Conservation (phyloP, 2,113 vertebrate species). For the Mixornis gularis region DNA sequence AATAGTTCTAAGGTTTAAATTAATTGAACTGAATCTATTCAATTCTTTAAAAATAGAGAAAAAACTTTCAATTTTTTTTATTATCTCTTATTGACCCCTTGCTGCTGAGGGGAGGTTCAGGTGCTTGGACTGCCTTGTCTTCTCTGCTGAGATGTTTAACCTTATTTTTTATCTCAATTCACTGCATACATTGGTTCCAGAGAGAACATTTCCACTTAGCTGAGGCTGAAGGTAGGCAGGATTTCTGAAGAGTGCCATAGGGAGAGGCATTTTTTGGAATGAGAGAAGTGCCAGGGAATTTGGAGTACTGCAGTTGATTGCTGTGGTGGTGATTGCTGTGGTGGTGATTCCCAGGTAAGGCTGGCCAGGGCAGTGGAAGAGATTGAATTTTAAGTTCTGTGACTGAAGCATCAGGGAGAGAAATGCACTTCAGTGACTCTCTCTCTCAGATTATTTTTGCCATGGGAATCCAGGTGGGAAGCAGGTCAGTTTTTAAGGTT, state of each 20-base stretch:
- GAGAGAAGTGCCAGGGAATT: not conserved
- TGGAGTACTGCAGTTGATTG: not conserved
- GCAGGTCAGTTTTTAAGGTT: not conserved
- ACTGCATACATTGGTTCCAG: not conserved
- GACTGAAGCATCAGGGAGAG: not conserved
- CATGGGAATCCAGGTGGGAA: not conserved
- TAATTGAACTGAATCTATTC: not conserved
- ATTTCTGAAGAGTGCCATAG: not conserved
- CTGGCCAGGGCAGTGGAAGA: not conserved
- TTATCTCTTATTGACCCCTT: not conserved
- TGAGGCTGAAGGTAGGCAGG: not conserved
- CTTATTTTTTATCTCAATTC: not conserved
- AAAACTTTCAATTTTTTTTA: not conserved
- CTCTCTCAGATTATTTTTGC: not conserved
- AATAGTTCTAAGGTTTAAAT: slow-evolving; percentile 10
- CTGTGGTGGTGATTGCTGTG: not conserved
- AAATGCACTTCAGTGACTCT: not conserved
- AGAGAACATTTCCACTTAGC: not conserved
- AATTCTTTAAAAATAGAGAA: not conserved
- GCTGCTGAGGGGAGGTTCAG: not conserved
- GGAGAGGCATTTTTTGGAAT: not conserved
- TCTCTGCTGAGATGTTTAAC: not conserved
- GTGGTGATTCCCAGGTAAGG: not conserved
- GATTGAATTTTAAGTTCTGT: not conserved
- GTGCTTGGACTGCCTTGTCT: not conserved